Evolutionary conservation across 2,888 invertebrate species (phyloP).

Genomic region (Chloromyia formosa): DNA sequence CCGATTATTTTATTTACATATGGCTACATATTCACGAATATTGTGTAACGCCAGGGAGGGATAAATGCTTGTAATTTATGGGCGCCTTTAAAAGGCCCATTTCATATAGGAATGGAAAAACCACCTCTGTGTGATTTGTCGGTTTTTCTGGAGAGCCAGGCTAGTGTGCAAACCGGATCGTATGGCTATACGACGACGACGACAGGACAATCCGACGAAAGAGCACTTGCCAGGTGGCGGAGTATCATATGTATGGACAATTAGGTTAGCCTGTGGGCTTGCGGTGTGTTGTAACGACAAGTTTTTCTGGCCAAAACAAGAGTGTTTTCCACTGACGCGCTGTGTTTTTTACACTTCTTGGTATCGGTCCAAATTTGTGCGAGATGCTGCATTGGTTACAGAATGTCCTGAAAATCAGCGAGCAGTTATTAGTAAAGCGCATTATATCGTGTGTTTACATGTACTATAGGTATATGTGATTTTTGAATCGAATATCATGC

Average conservation of each 20-base stretch:
- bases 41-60: not conserved
- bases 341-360: not conserved
- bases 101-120: not conserved
- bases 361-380: not conserved
- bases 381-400: not conserved
- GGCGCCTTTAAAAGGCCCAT: conserved; percentile 1
- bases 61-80: not conserved
- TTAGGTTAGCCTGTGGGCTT: conserved; percentile 10
- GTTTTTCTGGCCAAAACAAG: not conserved
- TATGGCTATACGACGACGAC: too few relatives aligned
- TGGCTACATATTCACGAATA: conserved; percentile 9
- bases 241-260: not conserved
- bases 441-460: too few relatives aligned
- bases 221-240: not conserved
- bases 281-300: conserved; percentile 4
- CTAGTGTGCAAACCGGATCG: not conserved
- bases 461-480: too few relatives aligned
- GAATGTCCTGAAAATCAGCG: not conserved
- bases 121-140: not conserved
- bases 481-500: too few relatives aligned
- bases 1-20: conserved; percentile 27
- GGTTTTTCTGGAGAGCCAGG: not conserved
- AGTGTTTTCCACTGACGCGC: not conserved
- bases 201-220: too few relatives aligned
- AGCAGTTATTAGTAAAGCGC: too few relatives aligned